These are phyloP conservation scores for Nymphalis urticae DNA, from an alignment of 2,888 invertebrate genomes.

Conservation along the genomic window DNA sequence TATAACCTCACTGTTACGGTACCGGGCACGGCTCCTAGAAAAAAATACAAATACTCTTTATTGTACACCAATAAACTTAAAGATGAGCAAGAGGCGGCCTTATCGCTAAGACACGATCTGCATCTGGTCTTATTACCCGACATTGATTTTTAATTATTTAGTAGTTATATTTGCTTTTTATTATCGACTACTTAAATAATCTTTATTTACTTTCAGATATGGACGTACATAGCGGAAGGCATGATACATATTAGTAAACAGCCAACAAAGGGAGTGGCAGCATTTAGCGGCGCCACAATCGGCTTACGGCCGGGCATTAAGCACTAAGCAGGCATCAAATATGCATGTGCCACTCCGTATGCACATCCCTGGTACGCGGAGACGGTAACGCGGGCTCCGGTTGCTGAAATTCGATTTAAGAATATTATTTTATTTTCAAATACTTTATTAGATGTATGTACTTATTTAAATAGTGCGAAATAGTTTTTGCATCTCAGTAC, in stretches of 20 bases:
- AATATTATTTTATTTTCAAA: neutral
- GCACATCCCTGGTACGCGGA: conserved; percentile 18
- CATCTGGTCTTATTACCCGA: too few species aligned
- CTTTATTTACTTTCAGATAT: conserved; percentile 8
- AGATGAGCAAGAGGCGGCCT: too few species aligned
- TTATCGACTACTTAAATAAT: conserved; percentile 1
- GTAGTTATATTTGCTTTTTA: neutral
- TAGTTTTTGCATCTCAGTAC: too few species aligned
- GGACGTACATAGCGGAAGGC: conserved; percentile 24
- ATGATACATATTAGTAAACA: conserved; percentile 43
- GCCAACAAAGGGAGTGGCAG: conserved; percentile 60
- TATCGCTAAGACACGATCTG: too few species aligned
- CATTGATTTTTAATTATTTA: neutral
- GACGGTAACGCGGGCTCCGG: conserved; percentile 20
- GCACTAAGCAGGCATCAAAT: conserved; percentile 67
- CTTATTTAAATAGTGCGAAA: too few species aligned
- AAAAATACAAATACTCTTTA: too few species aligned
- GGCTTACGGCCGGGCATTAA: conserved; percentile 64
- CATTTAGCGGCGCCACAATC: conserved; percentile 65
- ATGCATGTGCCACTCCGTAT: conserved; percentile 51
- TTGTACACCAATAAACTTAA: too few species aligned
- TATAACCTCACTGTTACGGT: too few species aligned
- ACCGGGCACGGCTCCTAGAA: too few species aligned
- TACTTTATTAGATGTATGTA: neutral
- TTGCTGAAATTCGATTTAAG: conserved; percentile 9